Percentiles rank a stretch among this genome's conserved stretches.
phyloP scores from a whole-genome alignment of 2,113 vertebrate species.

The Acrocephalus kingi region DNA sequence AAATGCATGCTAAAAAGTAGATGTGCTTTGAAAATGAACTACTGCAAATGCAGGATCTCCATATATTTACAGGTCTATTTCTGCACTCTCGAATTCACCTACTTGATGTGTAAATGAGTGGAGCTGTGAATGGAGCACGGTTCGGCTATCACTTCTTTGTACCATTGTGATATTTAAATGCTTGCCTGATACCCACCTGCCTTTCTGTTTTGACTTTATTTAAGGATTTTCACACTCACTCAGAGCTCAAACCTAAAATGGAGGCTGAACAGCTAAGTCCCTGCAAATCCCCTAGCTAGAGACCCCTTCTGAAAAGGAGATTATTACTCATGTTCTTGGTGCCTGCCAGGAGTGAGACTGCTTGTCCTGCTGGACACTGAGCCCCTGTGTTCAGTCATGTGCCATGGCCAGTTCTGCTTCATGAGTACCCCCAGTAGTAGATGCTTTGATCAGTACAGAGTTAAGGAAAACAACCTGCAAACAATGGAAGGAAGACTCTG shows the following conservation, averaged over 20 bases:
- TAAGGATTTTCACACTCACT: background rate
- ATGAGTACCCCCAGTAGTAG: background rate
- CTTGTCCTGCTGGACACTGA: accelerated
- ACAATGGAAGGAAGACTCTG: background rate
- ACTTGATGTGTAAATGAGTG: background rate
- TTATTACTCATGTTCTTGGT: background rate
- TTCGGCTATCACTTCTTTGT: background rate
- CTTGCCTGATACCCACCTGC: background rate
- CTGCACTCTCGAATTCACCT: background rate
- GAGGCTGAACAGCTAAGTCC: background rate
- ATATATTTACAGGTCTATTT: conserved; percentile 17
- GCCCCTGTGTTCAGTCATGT: background rate
- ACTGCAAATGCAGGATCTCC: background rate
- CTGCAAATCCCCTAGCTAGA: background rate
- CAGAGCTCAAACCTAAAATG: background rate
- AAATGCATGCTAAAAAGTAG: background rate
- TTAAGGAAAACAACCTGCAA: background rate
- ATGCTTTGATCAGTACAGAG: background rate
- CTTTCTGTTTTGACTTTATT: background rate
- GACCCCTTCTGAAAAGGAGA: background rate
- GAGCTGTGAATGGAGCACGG: background rate
- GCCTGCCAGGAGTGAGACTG: background rate
- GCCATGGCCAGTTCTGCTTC: background rate
- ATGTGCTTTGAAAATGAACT: background rate
- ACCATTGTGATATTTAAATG: background rate